Evolutionary conservation across 2,797 vertebrate species (phyloP).

Genomic region (Hemitrygon akajei): DNA sequence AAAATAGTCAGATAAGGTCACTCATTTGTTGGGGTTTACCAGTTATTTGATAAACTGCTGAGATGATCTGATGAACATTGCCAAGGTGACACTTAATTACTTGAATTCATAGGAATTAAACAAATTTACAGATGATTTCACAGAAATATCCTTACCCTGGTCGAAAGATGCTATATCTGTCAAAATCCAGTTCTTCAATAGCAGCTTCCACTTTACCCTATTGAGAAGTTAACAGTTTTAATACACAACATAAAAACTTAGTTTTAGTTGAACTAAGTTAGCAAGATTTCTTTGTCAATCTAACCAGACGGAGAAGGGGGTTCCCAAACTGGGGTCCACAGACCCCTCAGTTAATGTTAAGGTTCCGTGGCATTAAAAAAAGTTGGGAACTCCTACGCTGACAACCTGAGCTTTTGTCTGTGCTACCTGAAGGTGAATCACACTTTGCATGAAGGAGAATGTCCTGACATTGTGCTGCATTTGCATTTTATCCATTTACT

Average conservation of each 20-base stretch:
- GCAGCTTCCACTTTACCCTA: conserved; percentile 70
- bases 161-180: conserved; percentile 65
- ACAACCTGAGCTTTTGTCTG: not conserved
- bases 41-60: no score
- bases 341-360: no score
- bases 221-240: conserved; percentile 39
- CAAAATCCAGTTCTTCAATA: conserved; percentile 60
- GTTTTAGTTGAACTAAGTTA: not conserved
- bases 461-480: not conserved
- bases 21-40: no score
- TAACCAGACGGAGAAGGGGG: no score
- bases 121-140: conserved; percentile 36
- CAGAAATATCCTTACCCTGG: conserved; percentile 61
- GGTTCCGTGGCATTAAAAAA: no score
- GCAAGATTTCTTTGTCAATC: not conserved
- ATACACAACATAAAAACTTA: not conserved
- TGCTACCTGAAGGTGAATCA: not conserved
- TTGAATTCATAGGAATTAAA: not conserved
- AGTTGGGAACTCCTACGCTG: no score
- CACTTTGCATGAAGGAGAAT: not conserved
- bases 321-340: no score
- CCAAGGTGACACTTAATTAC: not conserved
- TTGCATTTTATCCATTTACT: not conserved
- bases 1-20: no score
- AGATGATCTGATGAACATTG: not conserved